Conservation (phyloP, 2,113 vertebrate species). For the Sus scrofa region DNA sequence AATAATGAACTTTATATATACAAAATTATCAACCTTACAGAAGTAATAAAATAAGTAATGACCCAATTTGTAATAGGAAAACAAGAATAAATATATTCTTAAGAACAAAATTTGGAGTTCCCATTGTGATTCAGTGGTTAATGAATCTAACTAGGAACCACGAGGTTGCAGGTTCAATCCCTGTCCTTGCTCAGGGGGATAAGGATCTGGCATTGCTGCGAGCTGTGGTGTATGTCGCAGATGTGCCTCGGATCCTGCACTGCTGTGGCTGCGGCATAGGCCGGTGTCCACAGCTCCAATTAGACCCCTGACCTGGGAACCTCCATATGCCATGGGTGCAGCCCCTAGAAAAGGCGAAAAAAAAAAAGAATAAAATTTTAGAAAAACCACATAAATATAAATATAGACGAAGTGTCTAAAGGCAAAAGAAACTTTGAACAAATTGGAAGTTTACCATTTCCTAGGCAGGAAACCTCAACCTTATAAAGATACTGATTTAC, state of each 20-base stretch:
- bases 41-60: neutral
- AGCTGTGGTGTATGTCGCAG: no score
- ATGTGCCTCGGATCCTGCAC: no score
- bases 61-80: neutral
- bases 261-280: no score
- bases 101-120: neutral
- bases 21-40: neutral
- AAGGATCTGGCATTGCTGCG: no score
- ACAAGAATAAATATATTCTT: neutral
- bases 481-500: neutral
- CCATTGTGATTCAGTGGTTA: no score
- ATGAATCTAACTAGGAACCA: no score
- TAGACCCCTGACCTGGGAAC: no score
- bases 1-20: neutral
- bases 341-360: no score
- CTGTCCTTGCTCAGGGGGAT: no score
- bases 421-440: neutral
- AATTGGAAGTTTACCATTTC: neutral
- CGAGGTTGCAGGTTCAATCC: no score
- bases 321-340: no score
- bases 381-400: neutral
- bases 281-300: no score
- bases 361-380: neutral
- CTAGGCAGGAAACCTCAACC: neutral
- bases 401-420: neutral